Conservation (phyloP, 2,888 invertebrate species). For the Furcula furcula region DNA sequence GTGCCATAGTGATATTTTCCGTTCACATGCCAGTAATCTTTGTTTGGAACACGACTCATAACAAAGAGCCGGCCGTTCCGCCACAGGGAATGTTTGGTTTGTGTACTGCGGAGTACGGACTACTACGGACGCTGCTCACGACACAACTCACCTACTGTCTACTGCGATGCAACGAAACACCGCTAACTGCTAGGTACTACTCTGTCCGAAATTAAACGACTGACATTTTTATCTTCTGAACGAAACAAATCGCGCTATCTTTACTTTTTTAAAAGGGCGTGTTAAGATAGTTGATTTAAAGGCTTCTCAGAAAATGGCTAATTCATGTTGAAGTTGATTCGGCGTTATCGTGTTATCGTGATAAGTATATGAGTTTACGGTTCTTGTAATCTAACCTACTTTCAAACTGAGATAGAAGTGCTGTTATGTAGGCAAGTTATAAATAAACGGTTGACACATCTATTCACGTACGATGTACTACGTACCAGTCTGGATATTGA, state of each 20-base stretch:
- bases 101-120: slow-evolving; percentile 47
- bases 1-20: slow-evolving; percentile 59
- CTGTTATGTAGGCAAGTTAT: slow-evolving; percentile 36
- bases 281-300: slow-evolving; percentile 21
- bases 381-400: slow-evolving; percentile 64
- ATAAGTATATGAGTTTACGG: slow-evolving; percentile 43
- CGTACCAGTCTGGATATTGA: too few relatives aligned
- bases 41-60: slow-evolving; percentile 61
- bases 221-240: slow-evolving; percentile 50
- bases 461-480: slow-evolving; percentile 26
- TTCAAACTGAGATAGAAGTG: slow-evolving; percentile 40
- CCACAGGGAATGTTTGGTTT: slow-evolving; percentile 70
- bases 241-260: slow-evolving; percentile 41
- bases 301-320: slow-evolving; percentile 42
- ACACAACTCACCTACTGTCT: too few relatives aligned
- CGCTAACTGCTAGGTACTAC: slow-evolving; percentile 42
- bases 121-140: slow-evolving; percentile 34
- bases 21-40: slow-evolving; percentile 72
- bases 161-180: slow-evolving; percentile 66
- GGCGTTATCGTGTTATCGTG: slow-evolving; percentile 64
- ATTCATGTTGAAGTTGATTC: slow-evolving; percentile 33
- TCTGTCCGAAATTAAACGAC: slow-evolving; percentile 70
- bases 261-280: slow-evolving; percentile 31
- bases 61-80: slow-evolving; percentile 73
- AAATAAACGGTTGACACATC: slow-evolving; percentile 60